Base-by-base conservation (phyloP, 1,140 invertebrate species). In the Linepithema humile region DNA sequence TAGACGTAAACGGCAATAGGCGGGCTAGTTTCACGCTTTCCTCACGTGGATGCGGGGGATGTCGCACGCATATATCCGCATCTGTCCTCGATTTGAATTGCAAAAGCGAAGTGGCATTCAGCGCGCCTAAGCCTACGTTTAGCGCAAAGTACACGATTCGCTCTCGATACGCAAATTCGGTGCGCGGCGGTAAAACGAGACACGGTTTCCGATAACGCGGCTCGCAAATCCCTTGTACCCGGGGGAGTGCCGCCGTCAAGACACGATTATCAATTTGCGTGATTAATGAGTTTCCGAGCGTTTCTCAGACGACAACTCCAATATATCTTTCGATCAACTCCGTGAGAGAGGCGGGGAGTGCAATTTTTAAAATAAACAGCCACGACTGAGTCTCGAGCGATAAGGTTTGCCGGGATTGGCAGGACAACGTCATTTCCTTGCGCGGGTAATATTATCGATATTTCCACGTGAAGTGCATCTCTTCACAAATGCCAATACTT, bases 71-170 rank as follows among this genome's bases (percentile, higher is more conserved):
- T 89, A 84, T 86, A 64, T 82, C 77, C 77, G 88, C 84, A 73
- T 35, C 65, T 12, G 48, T 78, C 53, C 45, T 62, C 65, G 85
- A 93, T 93, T 93, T 92, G 92, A 92, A 93, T 91, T 93, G 92
- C 89, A 91, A 93, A 93, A 91, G 90, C 89, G 78, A 69, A 78
- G 74, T 84, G 23, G 82, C 82, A 88, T 83, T 60, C 78, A 57
- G 65, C 83, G 84, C 82, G n/a, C n/a, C n/a, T 69, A 64, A 74
- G 80, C 65, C 82, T 86, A 90, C 29, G 59, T 65, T 77, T 38
- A 50, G 23, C 64, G 48, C 23, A 7, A 69, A 70, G 48, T 80
- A 35, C 75, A 55, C 45, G 3, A 40, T 69, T 70, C 48, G 45
- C 45, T 55, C 17, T 20, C 32, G 29, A 78, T 78, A n/a, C 32